These are phyloP conservation scores for Remorina albescens DNA, from an alignment of 2,797 vertebrate species.

Conservation along the genomic window DNA sequence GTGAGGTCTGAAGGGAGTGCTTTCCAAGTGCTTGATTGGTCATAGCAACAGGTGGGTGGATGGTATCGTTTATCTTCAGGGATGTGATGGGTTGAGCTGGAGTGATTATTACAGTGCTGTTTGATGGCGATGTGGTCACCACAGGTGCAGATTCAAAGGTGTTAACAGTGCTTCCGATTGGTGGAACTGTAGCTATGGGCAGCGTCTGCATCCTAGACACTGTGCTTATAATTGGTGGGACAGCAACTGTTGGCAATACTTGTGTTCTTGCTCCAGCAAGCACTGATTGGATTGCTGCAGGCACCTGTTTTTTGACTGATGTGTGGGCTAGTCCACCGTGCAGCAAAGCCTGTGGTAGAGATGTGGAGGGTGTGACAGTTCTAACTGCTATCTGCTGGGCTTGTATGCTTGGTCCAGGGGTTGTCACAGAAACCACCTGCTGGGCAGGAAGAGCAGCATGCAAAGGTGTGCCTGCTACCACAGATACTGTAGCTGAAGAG, in stretches of 20 bases:
- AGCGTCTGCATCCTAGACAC: slow-evolving; percentile 77
- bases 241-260: slow-evolving; percentile 69
- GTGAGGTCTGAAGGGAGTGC: slow-evolving; percentile 63
- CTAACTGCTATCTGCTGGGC: slow-evolving; percentile 53
- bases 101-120: slow-evolving; percentile 64
- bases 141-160: slow-evolving; percentile 76
- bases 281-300: slow-evolving; percentile 54
- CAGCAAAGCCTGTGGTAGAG: slow-evolving; percentile 52
- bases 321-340: slow-evolving; percentile 53
- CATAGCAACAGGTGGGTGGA: slow-evolving; percentile 54
- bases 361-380: slow-evolving; percentile 48
- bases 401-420: slow-evolving; percentile 29
- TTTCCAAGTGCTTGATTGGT: slow-evolving; percentile 66
- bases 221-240: slow-evolving; percentile 68
- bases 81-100: slow-evolving; percentile 65
- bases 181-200: slow-evolving; percentile 82
- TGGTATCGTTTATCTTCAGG: slow-evolving; percentile 50
- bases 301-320: slow-evolving; percentile 53
- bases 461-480: slow-evolving; percentile 47
- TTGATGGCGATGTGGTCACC: slow-evolving; percentile 64
- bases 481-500: slow-evolving; percentile 29
- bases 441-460: slow-evolving; percentile 52
- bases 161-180: slow-evolving; percentile 78
- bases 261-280: slow-evolving; percentile 65
- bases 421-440: slow-evolving; percentile 48